Evolutionary conservation across 2,113 vertebrate genomes (phyloP), one percentile per base, ranked within the genome.

Genomic region (Toxostoma redivivum): DNA sequence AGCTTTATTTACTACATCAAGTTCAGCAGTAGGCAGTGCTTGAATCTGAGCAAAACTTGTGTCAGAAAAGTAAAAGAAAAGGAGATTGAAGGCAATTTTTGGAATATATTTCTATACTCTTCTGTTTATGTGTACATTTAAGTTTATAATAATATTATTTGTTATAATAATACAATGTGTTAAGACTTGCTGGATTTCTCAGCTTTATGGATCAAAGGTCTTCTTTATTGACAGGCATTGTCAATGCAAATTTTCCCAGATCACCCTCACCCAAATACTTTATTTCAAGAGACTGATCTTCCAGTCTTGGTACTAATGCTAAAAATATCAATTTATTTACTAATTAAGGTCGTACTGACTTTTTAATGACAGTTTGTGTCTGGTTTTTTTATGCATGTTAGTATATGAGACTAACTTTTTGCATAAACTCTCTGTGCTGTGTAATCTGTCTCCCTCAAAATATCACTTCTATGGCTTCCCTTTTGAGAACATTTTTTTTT

Each of bases 1-100:
- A 86, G 95, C 93, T 96, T 97, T 97, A 82, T 95, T 94, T 94
- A 92, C 81, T 83, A 86, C 91, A 90, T 80, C 50, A 78, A 64
- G 71, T 50, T 91, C 44, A 92, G 76, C 81, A 94, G 64, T 19
- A 76, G 81, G 58, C 51, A 65, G 61, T 22, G 66, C 70, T 69
- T 61, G 76, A 48, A 38, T 76, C 60, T 73, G 20, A 35, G 48
- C 78, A 85, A 66, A 94, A 70, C 27, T 73, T 25, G 18, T 30
- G 53, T 30, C 50, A 76, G 60, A 74, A 78, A 56, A 86, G 5
- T 58, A 86, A 21, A 81, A 70, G 20, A 54, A 47, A 77, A 82
- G 12, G 48, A 82, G 18, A 51, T 42, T 3, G 27, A 62, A 88
- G 31, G 15, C 33, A 84, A 10, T 18, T 20, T 19, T 15, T 15